Evolutionary conservation across 2,888 invertebrate genomes (phyloP).

Genomic region (Carterocephalus palaemon): DNA sequence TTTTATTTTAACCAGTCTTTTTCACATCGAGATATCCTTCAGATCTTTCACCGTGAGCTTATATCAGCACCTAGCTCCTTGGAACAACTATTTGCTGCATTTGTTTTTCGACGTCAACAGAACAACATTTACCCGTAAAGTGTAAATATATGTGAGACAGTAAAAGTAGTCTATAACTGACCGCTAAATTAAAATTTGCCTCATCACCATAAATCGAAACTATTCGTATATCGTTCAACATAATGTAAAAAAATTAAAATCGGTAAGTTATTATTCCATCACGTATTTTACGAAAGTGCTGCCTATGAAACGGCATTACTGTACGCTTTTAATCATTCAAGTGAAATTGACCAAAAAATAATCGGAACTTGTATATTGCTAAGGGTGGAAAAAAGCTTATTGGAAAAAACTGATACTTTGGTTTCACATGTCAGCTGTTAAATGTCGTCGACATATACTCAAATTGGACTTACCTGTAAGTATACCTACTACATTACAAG

Average conservation of each 20-base stretch:
- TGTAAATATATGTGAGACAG: no score
- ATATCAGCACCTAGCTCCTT: no score
- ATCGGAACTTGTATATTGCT: not conserved
- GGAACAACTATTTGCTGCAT: no score
- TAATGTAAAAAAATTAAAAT: constrained; percentile 58
- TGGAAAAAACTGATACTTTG: constrained; percentile 48
- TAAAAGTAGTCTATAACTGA: not conserved
- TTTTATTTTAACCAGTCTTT: no score
- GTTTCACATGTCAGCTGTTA: constrained; percentile 45
- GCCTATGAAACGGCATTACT: constrained; percentile 51
- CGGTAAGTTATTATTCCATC: constrained; percentile 59
- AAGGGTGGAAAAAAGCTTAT: constrained; percentile 40
- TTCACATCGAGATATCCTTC: no score
- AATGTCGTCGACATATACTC: constrained; percentile 49
- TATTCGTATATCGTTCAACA: constrained; percentile 1
- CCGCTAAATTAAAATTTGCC: not conserved
- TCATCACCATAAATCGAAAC: constrained; percentile 14
- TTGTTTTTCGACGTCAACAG: no score
- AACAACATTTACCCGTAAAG: no score
- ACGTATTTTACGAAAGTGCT: constrained; percentile 52
- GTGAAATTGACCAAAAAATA: not conserved
- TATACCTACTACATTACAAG: no score
- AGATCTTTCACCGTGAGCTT: no score
- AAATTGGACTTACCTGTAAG: constrained; percentile 60
- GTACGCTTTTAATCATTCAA: constrained; percentile 41